A percentile compares a stretch with the other conserved stretches of the same genome.
Conservation (phyloP, 2,797 vertebrate genomes). For the Cyclopterus lumpus region DNA sequence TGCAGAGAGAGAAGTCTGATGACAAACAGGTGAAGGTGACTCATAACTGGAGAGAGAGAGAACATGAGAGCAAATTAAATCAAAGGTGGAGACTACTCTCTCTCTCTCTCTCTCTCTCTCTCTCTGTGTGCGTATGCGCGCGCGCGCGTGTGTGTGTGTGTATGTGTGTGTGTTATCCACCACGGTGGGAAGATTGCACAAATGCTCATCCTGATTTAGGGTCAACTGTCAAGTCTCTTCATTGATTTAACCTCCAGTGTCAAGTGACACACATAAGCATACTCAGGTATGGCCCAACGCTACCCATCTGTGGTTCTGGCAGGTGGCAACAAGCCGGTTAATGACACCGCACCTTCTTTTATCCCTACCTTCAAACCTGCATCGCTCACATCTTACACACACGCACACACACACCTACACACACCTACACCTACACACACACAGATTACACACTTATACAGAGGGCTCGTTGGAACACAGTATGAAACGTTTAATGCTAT, state of each 20-base stretch:
- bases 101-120: background rate
- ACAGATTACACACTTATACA: conserved; percentile 7
- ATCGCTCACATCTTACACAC: conserved; percentile 7
- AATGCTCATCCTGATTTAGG: conserved; percentile 60
- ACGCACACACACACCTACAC: background rate
- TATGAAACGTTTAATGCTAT: background rate
- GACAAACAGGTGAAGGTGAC: conserved; percentile 52
- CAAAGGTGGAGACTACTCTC: conserved; percentile 12
- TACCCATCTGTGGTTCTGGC: conserved; percentile 67
- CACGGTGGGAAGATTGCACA: conserved; percentile 67
- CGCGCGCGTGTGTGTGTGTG: background rate
- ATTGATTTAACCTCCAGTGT: conserved; percentile 48
- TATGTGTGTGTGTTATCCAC: conserved; percentile 41
- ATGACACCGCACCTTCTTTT: conserved; percentile 66
- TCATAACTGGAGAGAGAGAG: conserved; percentile 23
- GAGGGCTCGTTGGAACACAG: background rate
- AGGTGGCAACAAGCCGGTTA: conserved; percentile 76
- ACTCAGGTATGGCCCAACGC: conserved; percentile 46
- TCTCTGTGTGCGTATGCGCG: background rate
- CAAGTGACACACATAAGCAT: conserved; percentile 36
- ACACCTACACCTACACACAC: conserved; percentile 3
- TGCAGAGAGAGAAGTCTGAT: conserved; percentile 37
- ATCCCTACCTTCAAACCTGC: conserved; percentile 17
- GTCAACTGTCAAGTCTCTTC: conserved; percentile 62
- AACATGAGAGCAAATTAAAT: conserved; percentile 30